Evolutionary conservation across 2,113 vertebrate species (phyloP), one percentile per base, ranked within the genome.

Genomic region (Nestor notabilis): DNA sequence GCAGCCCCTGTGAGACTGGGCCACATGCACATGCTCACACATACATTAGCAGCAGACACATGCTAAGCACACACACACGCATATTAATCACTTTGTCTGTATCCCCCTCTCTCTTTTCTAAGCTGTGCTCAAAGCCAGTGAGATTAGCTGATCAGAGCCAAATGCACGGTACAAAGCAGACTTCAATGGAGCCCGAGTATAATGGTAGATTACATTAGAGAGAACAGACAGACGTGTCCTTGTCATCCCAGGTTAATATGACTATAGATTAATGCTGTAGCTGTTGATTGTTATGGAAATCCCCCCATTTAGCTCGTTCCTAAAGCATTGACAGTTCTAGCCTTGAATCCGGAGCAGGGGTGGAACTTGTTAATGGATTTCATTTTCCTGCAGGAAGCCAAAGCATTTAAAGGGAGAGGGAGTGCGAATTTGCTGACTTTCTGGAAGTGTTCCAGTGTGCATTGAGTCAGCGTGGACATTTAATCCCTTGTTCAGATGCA

Each of bases 251-350:
- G 96, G 95, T 97, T 97, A 96, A 96, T 95, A 92, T 95, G 95
- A 94, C 93, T 95, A 78, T 93, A 94, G 95, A 95, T 94, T 97
- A 95, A 96, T 95, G 94, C 95, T 90, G 93, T 96, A 95, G 96
- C 96, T 94, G 87, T 91, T 90, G 96, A 97, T 97, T 97, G 96
- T 97, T 96, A 97, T 97, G 97, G 95, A 95, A 96, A 97, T 97
- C 87, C 84, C 83, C 63, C 86, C 93, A 91, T 97, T 97, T 97
- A 97, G 88, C 77, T 96, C 88, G 24, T 95, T 97, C 94, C 91
- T 91, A 96, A 92, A 92, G 97, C 95, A 96, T 7, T 97, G 96
- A 96, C 96, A 94, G 93, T 70, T 91, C 93, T 56, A 96, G 94
- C 95, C 96, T 80, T 82, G 90, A 80, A 96, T 96, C 96, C 13